Percentiles rank a stretch among this genome's conserved stretches.
These are phyloP conservation scores for Nebria ingens DNA, from an alignment of 1,140 invertebrate genomes.

Conservation along the genomic window DNA sequence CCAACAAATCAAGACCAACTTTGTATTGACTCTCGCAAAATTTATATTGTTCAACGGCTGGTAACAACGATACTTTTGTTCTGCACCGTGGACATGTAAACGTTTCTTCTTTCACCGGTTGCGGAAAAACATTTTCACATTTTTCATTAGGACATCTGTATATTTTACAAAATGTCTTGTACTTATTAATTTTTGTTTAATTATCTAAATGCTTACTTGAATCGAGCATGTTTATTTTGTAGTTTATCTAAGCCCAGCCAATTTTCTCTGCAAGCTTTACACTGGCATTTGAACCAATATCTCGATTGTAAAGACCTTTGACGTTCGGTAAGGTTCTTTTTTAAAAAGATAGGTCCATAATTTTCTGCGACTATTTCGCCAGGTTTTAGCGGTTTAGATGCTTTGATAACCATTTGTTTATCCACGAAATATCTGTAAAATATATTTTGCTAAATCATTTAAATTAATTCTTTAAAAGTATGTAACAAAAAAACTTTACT, in stretches of 20 bases:
- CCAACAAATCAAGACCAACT: constrained; percentile 36
- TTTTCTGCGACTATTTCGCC: constrained; percentile 69
- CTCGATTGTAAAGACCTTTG: constrained; percentile 52
- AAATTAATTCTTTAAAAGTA: not conserved
- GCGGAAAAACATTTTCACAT: constrained; percentile 41
- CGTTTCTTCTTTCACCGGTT: constrained; percentile 30
- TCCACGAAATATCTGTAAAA: constrained; percentile 61
- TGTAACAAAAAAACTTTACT: not conserved
- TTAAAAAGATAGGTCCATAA: constrained; percentile 74
- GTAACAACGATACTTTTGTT: constrained; percentile 41
- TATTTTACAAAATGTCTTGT: not conserved
- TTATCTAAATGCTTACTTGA: constrained; percentile 7
- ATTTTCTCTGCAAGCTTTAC: constrained; percentile 60
- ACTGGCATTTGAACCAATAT: constrained; percentile 74
- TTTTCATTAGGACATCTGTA: constrained; percentile 44
- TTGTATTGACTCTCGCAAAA: constrained; percentile 42
- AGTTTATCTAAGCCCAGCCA: constrained; percentile 60
- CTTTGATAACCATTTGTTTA: constrained; percentile 56
- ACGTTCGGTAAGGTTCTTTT: constrained; percentile 48
- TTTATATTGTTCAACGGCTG: constrained; percentile 35
- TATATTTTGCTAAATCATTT: constrained; percentile 5
- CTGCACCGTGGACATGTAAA: constrained; percentile 43
- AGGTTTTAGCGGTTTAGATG: constrained; percentile 48
- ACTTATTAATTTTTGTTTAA: constrained; percentile 1
- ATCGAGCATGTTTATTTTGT: constrained; percentile 24